Evolutionary conservation across 2,888 invertebrate species (phyloP).

Genomic region (Lagria hirta): DNA sequence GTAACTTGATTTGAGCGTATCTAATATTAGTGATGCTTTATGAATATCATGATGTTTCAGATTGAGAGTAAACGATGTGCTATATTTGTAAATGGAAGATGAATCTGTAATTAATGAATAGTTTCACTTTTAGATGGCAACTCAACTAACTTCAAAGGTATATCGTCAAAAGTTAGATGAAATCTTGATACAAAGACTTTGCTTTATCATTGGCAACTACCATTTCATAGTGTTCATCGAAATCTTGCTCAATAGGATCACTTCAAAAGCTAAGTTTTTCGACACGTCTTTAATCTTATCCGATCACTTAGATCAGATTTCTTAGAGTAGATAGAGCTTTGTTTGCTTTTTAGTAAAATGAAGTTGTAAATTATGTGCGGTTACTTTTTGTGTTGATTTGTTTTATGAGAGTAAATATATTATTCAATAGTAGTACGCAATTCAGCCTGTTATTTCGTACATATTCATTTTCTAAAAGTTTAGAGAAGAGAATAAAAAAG

Average conservation of each 20-base stretch:
- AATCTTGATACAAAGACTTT: slow-evolving; percentile 35
- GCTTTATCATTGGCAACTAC: slow-evolving; percentile 39
- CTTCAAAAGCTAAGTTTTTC: slow-evolving; percentile 41
- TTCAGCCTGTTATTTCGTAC: slow-evolving; percentile 26
- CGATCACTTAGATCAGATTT: slow-evolving; percentile 39
- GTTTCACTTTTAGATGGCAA: no score
- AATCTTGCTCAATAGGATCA: slow-evolving; percentile 37
- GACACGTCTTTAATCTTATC: slow-evolving; percentile 40
- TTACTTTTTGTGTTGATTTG: slow-evolving; percentile 31
- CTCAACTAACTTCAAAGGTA: slow-evolving; percentile 34
- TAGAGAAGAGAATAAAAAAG: slow-evolving; percentile 28
- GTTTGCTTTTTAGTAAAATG: slow-evolving; percentile 31
- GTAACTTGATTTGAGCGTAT: no score
- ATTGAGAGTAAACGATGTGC: no score
- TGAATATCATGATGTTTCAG: no score
- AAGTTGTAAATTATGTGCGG: slow-evolving; percentile 33
- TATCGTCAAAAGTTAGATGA: slow-evolving; percentile 32
- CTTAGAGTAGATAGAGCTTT: slow-evolving; percentile 34
- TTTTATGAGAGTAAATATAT: no score
- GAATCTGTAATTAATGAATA: no score
- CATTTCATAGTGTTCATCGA: slow-evolving; percentile 38
- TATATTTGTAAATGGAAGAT: no score
- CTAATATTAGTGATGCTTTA: no score
- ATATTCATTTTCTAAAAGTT: slow-evolving; percentile 28
- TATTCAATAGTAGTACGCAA: no score